phyloP scores from a whole-genome alignment of 2,113 vertebrate species.

The Semicossyphus pulcher region DNA sequence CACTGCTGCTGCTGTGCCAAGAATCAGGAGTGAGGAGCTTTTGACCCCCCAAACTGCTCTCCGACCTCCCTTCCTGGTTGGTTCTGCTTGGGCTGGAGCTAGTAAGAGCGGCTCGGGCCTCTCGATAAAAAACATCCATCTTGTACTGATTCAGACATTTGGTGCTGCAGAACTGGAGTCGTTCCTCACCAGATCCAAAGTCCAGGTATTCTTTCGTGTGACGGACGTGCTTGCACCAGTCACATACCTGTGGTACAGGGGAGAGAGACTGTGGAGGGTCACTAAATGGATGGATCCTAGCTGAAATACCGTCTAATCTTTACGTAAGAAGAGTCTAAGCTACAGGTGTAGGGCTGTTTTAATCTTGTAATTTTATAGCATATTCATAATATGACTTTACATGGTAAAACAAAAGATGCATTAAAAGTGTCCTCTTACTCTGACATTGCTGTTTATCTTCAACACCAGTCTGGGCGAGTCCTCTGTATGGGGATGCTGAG shows the following conservation, averaged over 20 bases:
- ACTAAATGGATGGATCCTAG: constrained; percentile 36
- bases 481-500: constrained; percentile 74
- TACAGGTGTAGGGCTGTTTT: background rate
- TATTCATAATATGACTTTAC: constrained; percentile 12
- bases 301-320: background rate
- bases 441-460: constrained; percentile 82
- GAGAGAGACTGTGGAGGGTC: constrained; percentile 78
- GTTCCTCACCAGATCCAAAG: constrained; percentile 95
- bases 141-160: constrained; percentile 99
- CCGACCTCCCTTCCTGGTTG: constrained; percentile 89
- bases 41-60: constrained; percentile 85
- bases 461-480: constrained; percentile 81
- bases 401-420: constrained; percentile 48
- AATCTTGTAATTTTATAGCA: constrained; percentile 21
- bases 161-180: constrained; percentile 98
- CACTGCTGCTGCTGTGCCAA: constrained; percentile 87
- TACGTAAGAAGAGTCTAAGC: background rate
- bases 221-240: constrained; percentile 99
- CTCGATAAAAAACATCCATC: constrained; percentile 99
- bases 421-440: constrained; percentile 75
- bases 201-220: constrained; percentile 99
- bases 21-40: constrained; percentile 96
- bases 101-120: constrained; percentile 96
- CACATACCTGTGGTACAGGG: constrained; percentile 93
- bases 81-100: constrained; percentile 91